A percentile compares a stretch with the other conserved stretches of the same genome.
These are phyloP conservation scores for Stichodactyla mertensii DNA, from an alignment of 64 coral and sea anemone species.

Conservation along the genomic window DNA sequence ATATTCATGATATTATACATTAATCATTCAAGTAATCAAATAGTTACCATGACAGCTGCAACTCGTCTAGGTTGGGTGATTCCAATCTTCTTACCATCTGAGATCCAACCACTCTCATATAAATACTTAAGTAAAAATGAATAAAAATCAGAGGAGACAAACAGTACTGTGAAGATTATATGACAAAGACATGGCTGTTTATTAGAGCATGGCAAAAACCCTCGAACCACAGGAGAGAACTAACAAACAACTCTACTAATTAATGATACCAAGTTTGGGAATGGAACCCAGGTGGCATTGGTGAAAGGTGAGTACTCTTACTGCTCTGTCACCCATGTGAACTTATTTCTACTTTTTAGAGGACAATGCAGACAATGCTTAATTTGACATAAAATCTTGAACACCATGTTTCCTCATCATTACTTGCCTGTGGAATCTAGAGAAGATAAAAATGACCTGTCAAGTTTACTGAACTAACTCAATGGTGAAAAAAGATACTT, in stretches of 20 bases:
- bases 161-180: no score
- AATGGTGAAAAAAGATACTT: no score
- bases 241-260: no score
- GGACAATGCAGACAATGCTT: not conserved
- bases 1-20: not conserved
- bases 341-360: no score
- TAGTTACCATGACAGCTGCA: constrained; percentile 73
- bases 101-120: constrained; percentile 88
- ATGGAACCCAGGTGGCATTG: no score
- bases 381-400: not conserved
- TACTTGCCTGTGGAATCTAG: constrained; percentile 59
- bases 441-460: not conserved
- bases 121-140: constrained; percentile 60
- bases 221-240: no score
- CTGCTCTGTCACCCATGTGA: no score
- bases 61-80: constrained; percentile 91
- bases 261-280: no score
- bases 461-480: not conserved
- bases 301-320: no score
- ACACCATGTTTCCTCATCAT: not conserved
- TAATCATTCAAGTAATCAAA: not conserved
- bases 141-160: no score
- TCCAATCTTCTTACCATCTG: constrained; percentile 67
- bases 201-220: no score
- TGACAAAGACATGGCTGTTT: no score